These are phyloP conservation scores for Morus bassanus DNA, from an alignment of 2,797 vertebrate genomes.

Conservation along the genomic window DNA sequence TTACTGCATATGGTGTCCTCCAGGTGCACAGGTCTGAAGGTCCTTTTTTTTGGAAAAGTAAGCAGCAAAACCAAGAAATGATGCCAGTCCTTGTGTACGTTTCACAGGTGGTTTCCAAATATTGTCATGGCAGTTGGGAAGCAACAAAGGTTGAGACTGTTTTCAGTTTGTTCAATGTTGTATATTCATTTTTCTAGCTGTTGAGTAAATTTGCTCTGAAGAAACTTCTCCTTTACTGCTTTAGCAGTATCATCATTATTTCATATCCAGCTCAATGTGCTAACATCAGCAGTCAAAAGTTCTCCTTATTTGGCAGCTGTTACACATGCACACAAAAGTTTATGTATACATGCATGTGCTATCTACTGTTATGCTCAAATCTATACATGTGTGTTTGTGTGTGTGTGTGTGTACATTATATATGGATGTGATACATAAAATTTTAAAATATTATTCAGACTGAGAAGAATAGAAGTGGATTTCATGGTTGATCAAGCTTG, in stretches of 20 bases:
- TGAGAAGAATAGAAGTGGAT: background rate
- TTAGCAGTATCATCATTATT: background rate
- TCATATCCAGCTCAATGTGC: background rate
- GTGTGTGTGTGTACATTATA: background rate
- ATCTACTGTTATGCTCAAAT: background rate
- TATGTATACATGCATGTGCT: background rate
- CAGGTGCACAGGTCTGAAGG: slow-evolving; percentile 14
- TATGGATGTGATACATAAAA: background rate
- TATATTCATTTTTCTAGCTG: slow-evolving; percentile 14
- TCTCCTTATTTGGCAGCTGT: background rate
- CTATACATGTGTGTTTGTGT: background rate
- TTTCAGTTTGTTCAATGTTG: background rate
- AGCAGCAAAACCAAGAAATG: background rate
- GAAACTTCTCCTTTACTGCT: background rate
- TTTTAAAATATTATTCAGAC: background rate
- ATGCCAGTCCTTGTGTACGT: background rate
- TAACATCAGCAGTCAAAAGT: background rate
- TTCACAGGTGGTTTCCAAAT: slow-evolving; percentile 13
- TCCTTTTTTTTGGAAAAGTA: background rate
- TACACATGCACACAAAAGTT: background rate
- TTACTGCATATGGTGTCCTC: background rate
- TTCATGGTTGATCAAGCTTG: background rate
- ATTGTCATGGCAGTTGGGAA: background rate
- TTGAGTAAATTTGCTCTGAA: slow-evolving; percentile 18
- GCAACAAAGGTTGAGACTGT: background rate